A percentile compares a stretch with the other conserved stretches of the same genome.
These are phyloP conservation scores for Medauroidea extradentata DNA, from an alignment of 1,140 invertebrate genomes.

Conservation along the genomic window DNA sequence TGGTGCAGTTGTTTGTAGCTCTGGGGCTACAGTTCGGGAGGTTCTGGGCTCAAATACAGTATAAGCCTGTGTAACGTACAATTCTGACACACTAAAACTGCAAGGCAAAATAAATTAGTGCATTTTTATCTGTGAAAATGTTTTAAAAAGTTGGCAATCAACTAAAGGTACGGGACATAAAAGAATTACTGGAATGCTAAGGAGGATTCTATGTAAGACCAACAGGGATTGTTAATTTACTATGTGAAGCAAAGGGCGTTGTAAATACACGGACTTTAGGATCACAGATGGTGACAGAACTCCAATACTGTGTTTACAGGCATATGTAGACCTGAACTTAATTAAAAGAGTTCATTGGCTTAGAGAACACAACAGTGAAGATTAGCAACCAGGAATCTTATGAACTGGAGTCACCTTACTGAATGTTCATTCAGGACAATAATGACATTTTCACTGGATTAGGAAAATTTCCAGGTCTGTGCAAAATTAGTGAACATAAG, in stretches of 20 bases:
- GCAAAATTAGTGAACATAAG: too few species aligned
- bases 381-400: too few species aligned
- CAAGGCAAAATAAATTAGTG: slow-evolving; percentile 22
- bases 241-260: neutral
- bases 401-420: too few species aligned
- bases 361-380: too few species aligned
- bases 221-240: neutral
- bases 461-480: too few species aligned
- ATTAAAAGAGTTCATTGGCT: neutral
- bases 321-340: slow-evolving; percentile 7
- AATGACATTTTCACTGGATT: too few species aligned
- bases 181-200: slow-evolving; percentile 19
- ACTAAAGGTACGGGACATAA: slow-evolving; percentile 15
- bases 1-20: too few species aligned
- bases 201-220: slow-evolving; percentile 19
- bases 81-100: too few species aligned
- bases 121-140: slow-evolving; percentile 17
- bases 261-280: neutral
- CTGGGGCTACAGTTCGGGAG: too few species aligned
- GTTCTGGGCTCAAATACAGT: too few species aligned
- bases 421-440: too few species aligned
- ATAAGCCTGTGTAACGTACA: too few species aligned
- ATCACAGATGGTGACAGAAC: slow-evolving; percentile 7
- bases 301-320: slow-evolving; percentile 16
- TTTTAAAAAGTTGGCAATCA: slow-evolving; percentile 21